Conservation (phyloP, 2,113 vertebrate genomes). For the Pyrgilauda ruficollis region DNA sequence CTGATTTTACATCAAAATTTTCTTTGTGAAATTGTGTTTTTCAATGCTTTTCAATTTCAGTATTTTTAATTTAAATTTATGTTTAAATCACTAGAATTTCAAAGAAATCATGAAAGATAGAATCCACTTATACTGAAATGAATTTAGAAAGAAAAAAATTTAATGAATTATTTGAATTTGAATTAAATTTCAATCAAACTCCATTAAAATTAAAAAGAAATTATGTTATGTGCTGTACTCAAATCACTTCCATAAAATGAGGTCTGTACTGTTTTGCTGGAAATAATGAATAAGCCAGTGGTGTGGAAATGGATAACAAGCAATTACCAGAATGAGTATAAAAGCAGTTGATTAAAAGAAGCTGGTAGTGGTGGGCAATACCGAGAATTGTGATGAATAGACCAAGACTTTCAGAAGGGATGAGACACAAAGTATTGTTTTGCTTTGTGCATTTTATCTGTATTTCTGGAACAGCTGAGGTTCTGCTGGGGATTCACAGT, state of each 20-base stretch:
- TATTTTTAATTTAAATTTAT: background rate
- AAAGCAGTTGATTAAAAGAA: slow-evolving; percentile 59
- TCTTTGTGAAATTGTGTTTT: background rate
- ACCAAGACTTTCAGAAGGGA: slow-evolving; percentile 51
- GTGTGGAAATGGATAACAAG: slow-evolving; percentile 37
- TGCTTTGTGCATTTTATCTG: slow-evolving; percentile 59
- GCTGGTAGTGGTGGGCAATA: slow-evolving; percentile 39
- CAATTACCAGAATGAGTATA: slow-evolving; percentile 38
- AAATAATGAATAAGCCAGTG: slow-evolving; percentile 25
- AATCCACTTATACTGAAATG: background rate
- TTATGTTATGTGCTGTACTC: background rate
- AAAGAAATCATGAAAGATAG: background rate
- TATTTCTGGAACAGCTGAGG: slow-evolving; percentile 31
- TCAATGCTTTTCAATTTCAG: background rate
- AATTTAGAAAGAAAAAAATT: background rate
- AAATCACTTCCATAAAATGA: background rate
- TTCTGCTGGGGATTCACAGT: slow-evolving; percentile 48
- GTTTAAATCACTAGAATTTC: background rate
- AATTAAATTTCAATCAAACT: background rate
- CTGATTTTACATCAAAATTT: background rate
- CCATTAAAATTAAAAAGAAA: background rate
- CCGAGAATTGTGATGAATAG: slow-evolving; percentile 40
- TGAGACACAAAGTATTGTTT: background rate
- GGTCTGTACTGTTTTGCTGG: background rate
- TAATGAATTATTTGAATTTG: background rate